Evolutionary conservation across 2,888 invertebrate genomes (phyloP), one percentile per base, ranked within the genome.

Genomic region (Reticulitermes lucifugus): DNA sequence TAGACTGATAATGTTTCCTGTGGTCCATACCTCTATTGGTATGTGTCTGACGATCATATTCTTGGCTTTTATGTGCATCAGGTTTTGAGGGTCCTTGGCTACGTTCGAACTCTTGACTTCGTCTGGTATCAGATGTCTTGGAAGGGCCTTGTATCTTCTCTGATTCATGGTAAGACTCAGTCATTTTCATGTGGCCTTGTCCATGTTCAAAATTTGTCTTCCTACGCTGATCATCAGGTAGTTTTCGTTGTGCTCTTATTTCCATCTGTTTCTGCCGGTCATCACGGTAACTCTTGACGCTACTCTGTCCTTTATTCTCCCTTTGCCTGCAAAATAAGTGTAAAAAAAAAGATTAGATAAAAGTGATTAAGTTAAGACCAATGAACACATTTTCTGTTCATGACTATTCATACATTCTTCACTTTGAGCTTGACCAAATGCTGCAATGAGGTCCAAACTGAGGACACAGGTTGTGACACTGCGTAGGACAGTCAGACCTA

Each of bases 101-200:
- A 46, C 65, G 60, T 21, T 81, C 81, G 55, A 65, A 85, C 10
- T 71, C 85, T 83, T 83, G 83, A 25, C 79, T 84, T 51, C 79
- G 80, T 65, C 83, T 51, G 22, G 79, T 65, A 21, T 87, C 86
- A 18, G 86, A 83, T 12, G 43, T 84, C 80, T 84, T 84, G 12
- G 79, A 79, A 35, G 59, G 46, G 60, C 59, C 29, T 29, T 79
- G 79, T 10, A 51, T 14, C 84, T 87, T 87, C 21, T 86, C 87
- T 51, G 85, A 84, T 85, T 87, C 86, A 14, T 84, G 86, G 83
- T 86, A 79, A 46, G 85, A 60, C 84, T 87, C 79, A 35, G 80
- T 71, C 21, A 51, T 29, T 83, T 85, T 83, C 12, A 10, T 60
- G 4, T 81, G 75, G 10, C 65, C 22, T 29, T 79, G 70, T 29